A percentile compares a stretch with the other conserved stretches of the same genome.
Evolutionary conservation across 2,888 invertebrate genomes (phyloP).

Genomic region (Cheilosia impressa): DNA sequence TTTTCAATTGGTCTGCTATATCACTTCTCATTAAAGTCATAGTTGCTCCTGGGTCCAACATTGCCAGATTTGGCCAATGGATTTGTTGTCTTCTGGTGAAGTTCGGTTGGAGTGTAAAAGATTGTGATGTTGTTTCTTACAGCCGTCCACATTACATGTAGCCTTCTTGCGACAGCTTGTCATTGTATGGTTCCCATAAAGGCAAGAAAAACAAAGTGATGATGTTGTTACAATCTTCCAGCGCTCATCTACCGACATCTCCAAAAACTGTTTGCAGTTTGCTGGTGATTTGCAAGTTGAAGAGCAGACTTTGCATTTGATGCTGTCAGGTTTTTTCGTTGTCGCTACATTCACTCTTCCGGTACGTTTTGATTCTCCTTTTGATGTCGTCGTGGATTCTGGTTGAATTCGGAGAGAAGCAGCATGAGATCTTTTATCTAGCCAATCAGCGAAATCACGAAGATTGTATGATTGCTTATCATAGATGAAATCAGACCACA

Average conservation of each 20-base stretch:
- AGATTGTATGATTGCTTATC: neutral
- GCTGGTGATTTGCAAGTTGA: neutral
- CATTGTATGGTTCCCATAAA: too few species aligned
- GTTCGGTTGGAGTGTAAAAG: too few species aligned
- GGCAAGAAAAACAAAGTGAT: too few species aligned
- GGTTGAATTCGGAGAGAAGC: neutral
- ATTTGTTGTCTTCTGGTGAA: too few species aligned
- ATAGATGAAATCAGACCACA: constrained; percentile 16
- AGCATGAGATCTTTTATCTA: constrained; percentile 2
- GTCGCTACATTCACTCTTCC: neutral
- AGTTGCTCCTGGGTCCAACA: neutral
- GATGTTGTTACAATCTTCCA: neutral
- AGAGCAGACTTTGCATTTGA: neutral
- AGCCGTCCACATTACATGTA: too few species aligned
- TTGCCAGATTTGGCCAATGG: neutral
- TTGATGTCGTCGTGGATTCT: neutral
- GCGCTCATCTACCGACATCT: neutral
- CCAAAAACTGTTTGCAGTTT: neutral
- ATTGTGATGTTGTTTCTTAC: too few species aligned
- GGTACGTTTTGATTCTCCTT: neutral
- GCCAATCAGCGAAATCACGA: neutral
- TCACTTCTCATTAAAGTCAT: neutral
- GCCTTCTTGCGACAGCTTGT: too few species aligned
- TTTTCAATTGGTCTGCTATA: neutral
- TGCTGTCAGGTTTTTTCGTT: neutral